Evolutionary conservation across 2,113 vertebrate genomes (phyloP), one percentile per base, ranked within the genome.

Genomic region (Lophura nycthemera): DNA sequence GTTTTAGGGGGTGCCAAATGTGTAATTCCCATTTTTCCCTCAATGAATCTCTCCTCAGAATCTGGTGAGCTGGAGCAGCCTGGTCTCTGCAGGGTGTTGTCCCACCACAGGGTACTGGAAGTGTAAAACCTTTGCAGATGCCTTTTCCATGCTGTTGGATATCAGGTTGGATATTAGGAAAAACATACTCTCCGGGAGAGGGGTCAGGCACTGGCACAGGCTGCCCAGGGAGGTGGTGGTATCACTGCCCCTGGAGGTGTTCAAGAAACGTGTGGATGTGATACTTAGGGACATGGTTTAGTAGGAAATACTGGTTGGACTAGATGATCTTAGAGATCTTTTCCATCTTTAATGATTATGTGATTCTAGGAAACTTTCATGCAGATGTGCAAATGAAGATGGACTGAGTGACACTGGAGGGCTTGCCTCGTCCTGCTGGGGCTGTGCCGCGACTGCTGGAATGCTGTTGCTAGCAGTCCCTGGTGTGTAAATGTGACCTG

Each of bases 381-480:
- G 25, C 20, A 42, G 70, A 19, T 87, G 71, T 73, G 45, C 9
- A 54, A 7, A 43, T 45, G 43, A 69, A 86, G 30, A 16, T 0
- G 2, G 83, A 87, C 74, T 0, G 0, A 52, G 69, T 75, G 73
- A 36, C 61, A 34, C 40, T 1, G 0, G 36, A 69, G 42, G 56
- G 43, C 83, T 84, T 67, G 69, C 38, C 56, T 42, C 0, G 0
- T 42, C 82, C 61, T 60, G 47, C 67, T 0, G 1, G 56, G 63
- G 76, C 79, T 34, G 1, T 66, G 64, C 60, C 0, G 1, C 0
- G 9, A 77, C 86, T 90, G 52, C 81, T 82, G 92, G 94, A 96
- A 96, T 89, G 91, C 52, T 50, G 47, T 88, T 90, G 54, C 69
- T 79, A 36, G 34, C 57, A 24, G 36, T 67, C 91, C 66, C 74